Evolutionary conservation across 2,113 vertebrate genomes (phyloP).

Genomic region (human (Homo sapiens)): DNA sequence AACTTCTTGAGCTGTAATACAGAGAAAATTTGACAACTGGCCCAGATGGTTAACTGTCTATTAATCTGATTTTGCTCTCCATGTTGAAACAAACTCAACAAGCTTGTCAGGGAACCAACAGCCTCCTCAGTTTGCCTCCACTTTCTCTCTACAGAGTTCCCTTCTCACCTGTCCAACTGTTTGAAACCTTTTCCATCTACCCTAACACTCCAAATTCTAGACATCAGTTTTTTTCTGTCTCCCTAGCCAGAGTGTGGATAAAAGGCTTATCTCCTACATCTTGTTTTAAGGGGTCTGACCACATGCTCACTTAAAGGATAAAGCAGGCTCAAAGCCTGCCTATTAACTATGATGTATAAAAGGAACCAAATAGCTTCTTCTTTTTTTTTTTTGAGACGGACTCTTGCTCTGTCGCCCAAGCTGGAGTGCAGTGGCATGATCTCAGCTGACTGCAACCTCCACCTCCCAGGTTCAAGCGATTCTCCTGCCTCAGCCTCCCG

Average conservation of each 20-base stretch:
- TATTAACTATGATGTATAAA: neutral
- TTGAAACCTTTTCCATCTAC: neutral
- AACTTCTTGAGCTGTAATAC: neutral
- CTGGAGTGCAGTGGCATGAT: no score
- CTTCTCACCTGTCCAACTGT: neutral
- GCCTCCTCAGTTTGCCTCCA: neutral
- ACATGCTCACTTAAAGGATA: neutral
- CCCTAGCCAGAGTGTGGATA: neutral
- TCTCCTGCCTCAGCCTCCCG: no score
- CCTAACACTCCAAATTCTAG: neutral
- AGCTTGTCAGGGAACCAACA: neutral
- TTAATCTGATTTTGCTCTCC: neutral
- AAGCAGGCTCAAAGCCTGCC: neutral
- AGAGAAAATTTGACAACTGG: slow-evolving; percentile 16
- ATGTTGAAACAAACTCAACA: neutral
- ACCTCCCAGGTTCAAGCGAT: no score
- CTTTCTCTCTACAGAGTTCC: neutral
- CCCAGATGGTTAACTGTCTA: neutral
- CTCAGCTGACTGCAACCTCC: no score
- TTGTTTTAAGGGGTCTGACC: neutral
- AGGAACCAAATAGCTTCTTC: neutral
- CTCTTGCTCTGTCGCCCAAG: no score
- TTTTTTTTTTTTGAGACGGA: no score
- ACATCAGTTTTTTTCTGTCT: neutral
- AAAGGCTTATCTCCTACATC: neutral